phyloP scores from a whole-genome alignment of 2,888 invertebrate genomes.

The Ferdinandea cuprea region DNA sequence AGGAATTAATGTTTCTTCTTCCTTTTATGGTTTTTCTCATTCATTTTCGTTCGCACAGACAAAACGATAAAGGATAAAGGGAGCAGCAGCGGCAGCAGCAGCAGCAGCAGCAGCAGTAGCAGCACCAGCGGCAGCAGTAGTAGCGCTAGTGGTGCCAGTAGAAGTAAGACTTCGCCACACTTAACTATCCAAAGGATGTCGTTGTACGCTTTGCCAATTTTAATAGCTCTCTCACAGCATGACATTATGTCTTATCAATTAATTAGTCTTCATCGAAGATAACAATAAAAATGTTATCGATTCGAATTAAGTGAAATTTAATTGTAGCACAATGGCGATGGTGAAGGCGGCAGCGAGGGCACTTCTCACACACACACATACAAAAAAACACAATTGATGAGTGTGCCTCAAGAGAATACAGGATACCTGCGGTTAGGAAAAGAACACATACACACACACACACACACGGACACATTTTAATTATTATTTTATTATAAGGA shows the following conservation, averaged over 20 bases:
- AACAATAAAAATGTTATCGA: constrained; percentile 71
- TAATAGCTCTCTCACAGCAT: constrained; percentile 69
- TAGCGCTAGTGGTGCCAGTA: constrained; percentile 18
- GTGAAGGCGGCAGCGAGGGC: too few relatives aligned
- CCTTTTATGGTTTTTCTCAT: neutral
- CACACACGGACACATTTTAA: constrained; percentile 12
- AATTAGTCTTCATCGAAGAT: constrained; percentile 67
- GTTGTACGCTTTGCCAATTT: constrained; percentile 69
- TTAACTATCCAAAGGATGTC: constrained; percentile 61
- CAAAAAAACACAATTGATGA: neutral
- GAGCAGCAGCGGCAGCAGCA: constrained; percentile 35
- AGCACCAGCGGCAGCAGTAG: constrained; percentile 7
- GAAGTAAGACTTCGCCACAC: constrained; percentile 18
- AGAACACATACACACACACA: constrained; percentile 1
- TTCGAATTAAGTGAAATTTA: constrained; percentile 70
- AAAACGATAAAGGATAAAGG: constrained; percentile 59
- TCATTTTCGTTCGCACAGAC: too few relatives aligned
- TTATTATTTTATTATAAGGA: constrained; percentile 28
- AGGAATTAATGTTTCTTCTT: neutral
- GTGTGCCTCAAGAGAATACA: constrained; percentile 52
- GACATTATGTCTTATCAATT: constrained; percentile 70
- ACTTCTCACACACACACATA: neutral
- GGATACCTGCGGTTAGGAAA: constrained; percentile 67
- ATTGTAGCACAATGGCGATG: constrained; percentile 55
- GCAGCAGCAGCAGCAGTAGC: constrained; percentile 14